A percentile compares a stretch with the other conserved stretches of the same genome.
Evolutionary conservation across 2,113 vertebrate species (phyloP).

Genomic region (Glaucomys volans): DNA sequence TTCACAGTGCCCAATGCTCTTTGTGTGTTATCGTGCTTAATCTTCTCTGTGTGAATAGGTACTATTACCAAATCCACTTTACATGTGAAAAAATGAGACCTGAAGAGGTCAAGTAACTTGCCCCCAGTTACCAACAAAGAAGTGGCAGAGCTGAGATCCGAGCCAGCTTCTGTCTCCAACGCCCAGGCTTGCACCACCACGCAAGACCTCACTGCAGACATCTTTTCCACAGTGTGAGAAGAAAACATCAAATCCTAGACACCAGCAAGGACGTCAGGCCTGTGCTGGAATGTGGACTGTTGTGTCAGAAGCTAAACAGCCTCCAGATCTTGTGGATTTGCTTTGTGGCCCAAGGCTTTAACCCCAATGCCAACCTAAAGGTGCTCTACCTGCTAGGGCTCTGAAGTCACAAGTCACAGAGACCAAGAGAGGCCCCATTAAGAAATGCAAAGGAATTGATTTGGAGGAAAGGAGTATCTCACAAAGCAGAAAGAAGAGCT

Average conservation of each 20-base stretch:
- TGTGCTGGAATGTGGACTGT: neutral
- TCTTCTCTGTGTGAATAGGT: neutral
- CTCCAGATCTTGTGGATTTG: neutral
- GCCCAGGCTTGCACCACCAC: neutral
- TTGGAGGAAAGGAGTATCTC: neutral
- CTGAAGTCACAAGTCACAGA: neutral
- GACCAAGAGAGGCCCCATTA: neutral
- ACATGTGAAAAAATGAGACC: neutral
- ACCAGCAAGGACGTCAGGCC: neutral
- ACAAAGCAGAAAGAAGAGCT: neutral
- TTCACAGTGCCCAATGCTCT: neutral
- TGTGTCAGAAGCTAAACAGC: neutral
- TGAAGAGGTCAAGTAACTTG: slow-evolving; percentile 1
- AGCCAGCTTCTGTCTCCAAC: neutral
- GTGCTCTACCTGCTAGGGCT: neutral
- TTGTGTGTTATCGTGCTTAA: neutral
- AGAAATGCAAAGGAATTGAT: neutral
- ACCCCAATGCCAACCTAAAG: neutral
- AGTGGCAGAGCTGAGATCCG: neutral
- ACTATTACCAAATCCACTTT: neutral
- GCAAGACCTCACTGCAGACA: neutral
- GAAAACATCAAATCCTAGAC: neutral
- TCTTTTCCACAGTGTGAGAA: neutral
- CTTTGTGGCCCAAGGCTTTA: neutral
- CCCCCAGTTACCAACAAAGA: neutral